Percentiles rank a stretch among this genome's conserved stretches.
Conservation (phyloP, 2,888 invertebrate species). For the Cabera pusaria region DNA sequence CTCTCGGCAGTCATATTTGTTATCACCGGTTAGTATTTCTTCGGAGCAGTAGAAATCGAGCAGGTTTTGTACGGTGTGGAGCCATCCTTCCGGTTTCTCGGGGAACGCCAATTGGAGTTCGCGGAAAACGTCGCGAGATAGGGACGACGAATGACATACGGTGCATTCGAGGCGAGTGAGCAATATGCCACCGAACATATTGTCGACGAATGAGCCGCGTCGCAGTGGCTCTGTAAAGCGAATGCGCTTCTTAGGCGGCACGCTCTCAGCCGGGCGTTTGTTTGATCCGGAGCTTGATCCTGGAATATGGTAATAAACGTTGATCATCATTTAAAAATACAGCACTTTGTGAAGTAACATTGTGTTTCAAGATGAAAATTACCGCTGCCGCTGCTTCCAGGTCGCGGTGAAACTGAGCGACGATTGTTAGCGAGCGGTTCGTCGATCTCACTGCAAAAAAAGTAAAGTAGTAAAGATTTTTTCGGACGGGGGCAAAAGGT, state of each 20-base stretch:
- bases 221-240: conserved; percentile 48
- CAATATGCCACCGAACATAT: conserved; percentile 90
- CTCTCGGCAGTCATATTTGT: conserved; percentile 90
- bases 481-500: no score
- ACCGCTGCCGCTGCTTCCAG: conserved; percentile 61
- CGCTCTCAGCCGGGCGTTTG: conserved; percentile 43
- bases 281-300: conserved; percentile 46
- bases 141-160: conserved; percentile 87
- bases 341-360: no score
- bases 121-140: conserved; percentile 90
- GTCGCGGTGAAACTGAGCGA: conserved; percentile 59
- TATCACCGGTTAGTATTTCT: conserved; percentile 91
- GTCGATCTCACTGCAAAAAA: conserved; percentile 44
- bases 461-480: no score
- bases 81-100: conserved; percentile 66
- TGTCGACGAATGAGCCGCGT: conserved; percentile 80
- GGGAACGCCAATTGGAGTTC: conserved; percentile 92
- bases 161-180: conserved; percentile 89
- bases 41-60: conserved; percentile 90
- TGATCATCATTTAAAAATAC: no score
- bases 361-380: conserved; percentile 14
- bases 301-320: no score
- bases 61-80: conserved; percentile 89
- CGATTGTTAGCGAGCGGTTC: conserved; percentile 41
- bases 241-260: conserved; percentile 51